Evolutionary conservation across 2,113 vertebrate species (phyloP).

Genomic region (Hypanus sabinus): DNA sequence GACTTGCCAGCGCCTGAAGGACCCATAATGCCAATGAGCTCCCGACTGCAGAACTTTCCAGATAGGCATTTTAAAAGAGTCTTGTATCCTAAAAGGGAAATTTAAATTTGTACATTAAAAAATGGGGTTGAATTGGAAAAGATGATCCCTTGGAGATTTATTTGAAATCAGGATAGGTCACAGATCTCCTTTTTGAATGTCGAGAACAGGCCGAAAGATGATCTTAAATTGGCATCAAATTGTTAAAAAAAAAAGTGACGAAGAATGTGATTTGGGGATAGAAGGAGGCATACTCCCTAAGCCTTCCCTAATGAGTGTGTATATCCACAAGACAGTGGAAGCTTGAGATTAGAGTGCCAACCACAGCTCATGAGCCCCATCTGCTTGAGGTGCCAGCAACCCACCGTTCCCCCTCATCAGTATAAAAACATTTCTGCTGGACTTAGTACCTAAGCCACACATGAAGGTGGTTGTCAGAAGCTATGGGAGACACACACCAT

Average conservation of each 20-base stretch:
- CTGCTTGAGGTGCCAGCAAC: no score
- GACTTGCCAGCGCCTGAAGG: slow-evolving; percentile 94
- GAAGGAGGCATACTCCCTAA: not conserved
- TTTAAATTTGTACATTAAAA: not conserved
- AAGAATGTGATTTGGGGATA: not conserved
- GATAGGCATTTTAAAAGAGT: slow-evolving; percentile 95
- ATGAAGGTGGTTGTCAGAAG: no score
- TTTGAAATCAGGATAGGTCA: not conserved
- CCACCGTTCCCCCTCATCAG: no score
- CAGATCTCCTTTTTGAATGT: not conserved
- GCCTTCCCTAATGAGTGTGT: no score
- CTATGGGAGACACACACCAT: no score
- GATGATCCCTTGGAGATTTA: no score
- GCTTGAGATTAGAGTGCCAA: no score
- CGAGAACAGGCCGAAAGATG: not conserved
- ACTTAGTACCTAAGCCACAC: no score
- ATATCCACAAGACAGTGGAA: no score
- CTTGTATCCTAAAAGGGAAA: slow-evolving; percentile 74
- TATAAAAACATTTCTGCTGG: no score
- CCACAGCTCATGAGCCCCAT: no score
- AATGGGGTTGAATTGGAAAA: not conserved
- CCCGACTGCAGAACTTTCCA: slow-evolving; percentile 83
- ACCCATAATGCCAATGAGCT: slow-evolving; percentile 96
- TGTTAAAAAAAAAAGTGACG: not conserved
- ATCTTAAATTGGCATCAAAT: not conserved